Conservation (phyloP, 2,113 vertebrate species). For the Cyphomyrus plagiostoma region DNA sequence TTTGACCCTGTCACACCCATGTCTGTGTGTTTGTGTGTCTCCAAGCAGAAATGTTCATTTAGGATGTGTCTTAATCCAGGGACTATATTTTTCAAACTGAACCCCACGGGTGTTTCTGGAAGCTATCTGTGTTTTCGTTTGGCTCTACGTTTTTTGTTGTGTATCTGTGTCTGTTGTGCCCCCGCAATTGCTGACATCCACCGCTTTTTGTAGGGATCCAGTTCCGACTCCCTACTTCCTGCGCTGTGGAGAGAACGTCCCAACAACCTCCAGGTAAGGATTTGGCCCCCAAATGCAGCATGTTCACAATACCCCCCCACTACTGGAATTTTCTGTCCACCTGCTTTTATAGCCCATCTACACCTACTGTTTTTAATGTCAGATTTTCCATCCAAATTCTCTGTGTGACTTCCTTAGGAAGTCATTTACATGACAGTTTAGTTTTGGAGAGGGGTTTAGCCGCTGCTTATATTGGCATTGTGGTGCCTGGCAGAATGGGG, state of each 20-base stretch:
- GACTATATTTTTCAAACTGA: not conserved
- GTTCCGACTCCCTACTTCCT: slow-evolving; percentile 62
- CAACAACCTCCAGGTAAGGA: slow-evolving; percentile 61
- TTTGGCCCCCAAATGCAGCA: not conserved
- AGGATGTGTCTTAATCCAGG: not conserved
- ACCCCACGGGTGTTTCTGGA: not conserved
- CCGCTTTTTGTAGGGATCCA: slow-evolving; percentile 62
- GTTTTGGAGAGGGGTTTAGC: not conserved
- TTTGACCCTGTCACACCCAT: not conserved
- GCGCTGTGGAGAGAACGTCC: slow-evolving; percentile 54
- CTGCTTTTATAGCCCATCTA: not conserved
- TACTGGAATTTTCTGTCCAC: not conserved
- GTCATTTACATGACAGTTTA: not conserved
- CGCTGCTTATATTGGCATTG: not conserved
- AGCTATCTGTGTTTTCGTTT: slow-evolving; percentile 3
- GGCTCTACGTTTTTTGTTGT: not conserved
- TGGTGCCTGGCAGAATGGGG: not conserved
- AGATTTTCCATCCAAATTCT: not conserved
- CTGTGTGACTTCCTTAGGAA: not conserved
- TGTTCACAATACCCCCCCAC: not conserved
- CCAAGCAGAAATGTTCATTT: not conserved
- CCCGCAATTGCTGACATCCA: slow-evolving; percentile 44
- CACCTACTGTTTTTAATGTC: not conserved
- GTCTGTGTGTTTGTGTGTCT: not conserved
- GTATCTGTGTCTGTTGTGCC: not conserved